Conservation (phyloP, 2,888 invertebrate species). For the Diplazon laetatorius region DNA sequence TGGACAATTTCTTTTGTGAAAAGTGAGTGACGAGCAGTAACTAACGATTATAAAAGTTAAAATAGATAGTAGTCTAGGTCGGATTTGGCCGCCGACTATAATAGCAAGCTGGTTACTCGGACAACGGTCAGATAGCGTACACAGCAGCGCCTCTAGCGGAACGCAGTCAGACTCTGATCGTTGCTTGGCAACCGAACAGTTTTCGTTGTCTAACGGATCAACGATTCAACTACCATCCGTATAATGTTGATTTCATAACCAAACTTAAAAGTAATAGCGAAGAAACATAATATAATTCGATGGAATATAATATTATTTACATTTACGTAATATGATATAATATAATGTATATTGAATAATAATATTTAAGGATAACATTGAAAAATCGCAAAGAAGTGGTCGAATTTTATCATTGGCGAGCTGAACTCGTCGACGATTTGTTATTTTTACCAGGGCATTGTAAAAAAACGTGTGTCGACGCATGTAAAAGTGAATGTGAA, state of each 20-base stretch:
- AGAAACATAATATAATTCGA: neutral
- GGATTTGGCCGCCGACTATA: too few relatives aligned
- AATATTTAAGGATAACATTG: neutral
- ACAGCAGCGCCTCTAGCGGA: slow-evolving; percentile 11
- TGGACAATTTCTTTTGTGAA: neutral
- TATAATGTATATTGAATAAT: neutral
- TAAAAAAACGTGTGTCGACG: neutral
- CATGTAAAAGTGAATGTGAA: slow-evolving; percentile 1
- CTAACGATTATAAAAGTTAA: too few relatives aligned
- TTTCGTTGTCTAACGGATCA: neutral
- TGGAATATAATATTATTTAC: too few relatives aligned
- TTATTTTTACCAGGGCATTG: neutral
- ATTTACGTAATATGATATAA: too few relatives aligned
- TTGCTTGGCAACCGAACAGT: neutral
- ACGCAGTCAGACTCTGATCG: neutral
- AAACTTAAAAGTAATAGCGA: neutral
- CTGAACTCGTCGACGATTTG: neutral
- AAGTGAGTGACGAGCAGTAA: neutral
- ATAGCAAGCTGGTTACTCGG: neutral
- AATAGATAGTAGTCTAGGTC: neutral
- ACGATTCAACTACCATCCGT: neutral
- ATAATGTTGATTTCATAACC: too few relatives aligned
- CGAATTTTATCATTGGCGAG: neutral
- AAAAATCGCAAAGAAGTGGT: neutral
- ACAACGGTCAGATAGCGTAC: neutral